phyloP scores from a whole-genome alignment of 2,888 invertebrate species.

The Lasioglossum malachurum region DNA sequence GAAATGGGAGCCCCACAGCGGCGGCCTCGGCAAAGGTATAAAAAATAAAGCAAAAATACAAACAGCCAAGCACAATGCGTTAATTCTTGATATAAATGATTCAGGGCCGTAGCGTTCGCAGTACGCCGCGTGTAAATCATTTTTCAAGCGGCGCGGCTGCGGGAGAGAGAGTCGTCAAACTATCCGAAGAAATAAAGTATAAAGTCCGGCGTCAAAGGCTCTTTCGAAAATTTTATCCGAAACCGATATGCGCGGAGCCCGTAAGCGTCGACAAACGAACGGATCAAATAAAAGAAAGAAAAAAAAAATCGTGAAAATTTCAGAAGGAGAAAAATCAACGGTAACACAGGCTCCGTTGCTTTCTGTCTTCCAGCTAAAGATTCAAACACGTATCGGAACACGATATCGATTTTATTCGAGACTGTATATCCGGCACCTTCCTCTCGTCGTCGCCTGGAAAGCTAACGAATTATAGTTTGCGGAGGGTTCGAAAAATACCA shows the following conservation, averaged over 20 bases:
- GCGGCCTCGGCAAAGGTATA: not conserved
- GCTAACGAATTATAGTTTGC: not conserved
- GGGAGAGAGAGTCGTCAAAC: not conserved
- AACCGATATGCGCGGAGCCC: not conserved
- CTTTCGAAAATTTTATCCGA: conserved; percentile 5
- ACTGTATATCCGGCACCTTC: too few relatives aligned
- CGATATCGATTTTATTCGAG: conserved; percentile 1
- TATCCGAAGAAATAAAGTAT: not conserved
- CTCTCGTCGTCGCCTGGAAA: not conserved
- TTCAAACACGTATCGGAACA: not conserved
- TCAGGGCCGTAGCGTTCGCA: not conserved
- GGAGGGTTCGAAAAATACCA: not conserved
- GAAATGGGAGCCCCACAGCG: not conserved
- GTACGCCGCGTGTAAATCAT: not conserved
- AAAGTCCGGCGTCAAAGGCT: not conserved
- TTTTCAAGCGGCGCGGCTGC: not conserved
- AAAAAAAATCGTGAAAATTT: not conserved
- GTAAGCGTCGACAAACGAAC: not conserved
- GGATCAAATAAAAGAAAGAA: too few relatives aligned
- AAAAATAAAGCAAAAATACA: not conserved
- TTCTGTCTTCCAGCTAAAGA: not conserved
- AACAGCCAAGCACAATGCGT: not conserved
- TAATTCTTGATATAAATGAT: not conserved
- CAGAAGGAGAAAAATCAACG: not conserved
- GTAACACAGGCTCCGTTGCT: not conserved